phyloP scores from a whole-genome alignment of 53 echinoderm and acorn worm genomes.

The Paelopatides confundens region DNA sequence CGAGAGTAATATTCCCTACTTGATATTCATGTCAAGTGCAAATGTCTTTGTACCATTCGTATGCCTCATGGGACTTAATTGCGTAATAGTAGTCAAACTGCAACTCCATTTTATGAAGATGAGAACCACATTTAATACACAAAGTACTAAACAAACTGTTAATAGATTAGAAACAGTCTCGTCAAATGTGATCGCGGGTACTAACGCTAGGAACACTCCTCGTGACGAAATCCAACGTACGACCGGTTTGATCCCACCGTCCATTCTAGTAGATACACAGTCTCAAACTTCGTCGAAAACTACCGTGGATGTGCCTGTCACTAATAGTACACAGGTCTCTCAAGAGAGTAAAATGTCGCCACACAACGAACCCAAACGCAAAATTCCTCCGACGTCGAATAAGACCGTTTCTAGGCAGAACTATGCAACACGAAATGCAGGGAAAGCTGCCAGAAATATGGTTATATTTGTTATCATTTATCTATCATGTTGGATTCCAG shows the following conservation, averaged over 20 bases:
- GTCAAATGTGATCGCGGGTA: too few species aligned
- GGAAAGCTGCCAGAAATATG: background rate
- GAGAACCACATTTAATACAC: background rate
- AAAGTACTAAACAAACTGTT: too few species aligned
- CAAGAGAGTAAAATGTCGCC: background rate
- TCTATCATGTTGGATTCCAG: slow-evolving; percentile 9
- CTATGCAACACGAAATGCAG: background rate
- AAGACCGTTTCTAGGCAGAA: too few species aligned
- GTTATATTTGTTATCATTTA: background rate
- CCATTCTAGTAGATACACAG: background rate
- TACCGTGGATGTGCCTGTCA: background rate
- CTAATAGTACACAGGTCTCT: background rate
- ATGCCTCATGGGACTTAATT: background rate
- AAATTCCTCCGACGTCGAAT: too few species aligned
- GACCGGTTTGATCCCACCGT: background rate
- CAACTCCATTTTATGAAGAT: background rate
- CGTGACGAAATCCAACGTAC: background rate
- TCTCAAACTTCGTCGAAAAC: background rate
- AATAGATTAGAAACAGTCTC: too few species aligned
- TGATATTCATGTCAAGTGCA: background rate
- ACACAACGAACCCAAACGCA: background rate
- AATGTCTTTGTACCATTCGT: background rate
- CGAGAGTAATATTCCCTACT: background rate
- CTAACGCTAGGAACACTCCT: background rate
- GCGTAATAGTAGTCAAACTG: slow-evolving; percentile 1